These are phyloP conservation scores for Apis mellifera DNA, from an alignment of 1,140 invertebrate genomes.

Conservation along the genomic window DNA sequence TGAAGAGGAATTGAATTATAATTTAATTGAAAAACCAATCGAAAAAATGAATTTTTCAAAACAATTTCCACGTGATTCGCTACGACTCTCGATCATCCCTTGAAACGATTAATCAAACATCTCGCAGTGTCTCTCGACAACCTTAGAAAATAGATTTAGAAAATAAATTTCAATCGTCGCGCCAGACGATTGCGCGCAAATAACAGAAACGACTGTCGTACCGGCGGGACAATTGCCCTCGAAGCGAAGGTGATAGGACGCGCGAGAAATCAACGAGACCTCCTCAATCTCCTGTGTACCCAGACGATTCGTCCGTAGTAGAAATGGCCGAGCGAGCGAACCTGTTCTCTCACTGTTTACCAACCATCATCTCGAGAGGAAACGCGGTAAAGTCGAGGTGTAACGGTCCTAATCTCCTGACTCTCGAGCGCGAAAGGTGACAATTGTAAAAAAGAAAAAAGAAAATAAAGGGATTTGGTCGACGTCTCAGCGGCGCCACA, in stretches of 20 bases:
- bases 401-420: slow-evolving; percentile 1
- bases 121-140: background rate
- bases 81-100: too few relatives aligned
- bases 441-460: slow-evolving; percentile 38
- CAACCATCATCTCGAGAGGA: background rate
- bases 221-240: background rate
- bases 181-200: too few relatives aligned
- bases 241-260: background rate
- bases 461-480: too few relatives aligned
- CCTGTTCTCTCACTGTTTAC: slow-evolving; percentile 26
- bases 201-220: background rate
- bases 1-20: too few relatives aligned
- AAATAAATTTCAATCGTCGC: too few relatives aligned
- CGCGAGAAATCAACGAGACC: slow-evolving; percentile 2
- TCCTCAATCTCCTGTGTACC: background rate
- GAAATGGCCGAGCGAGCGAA: slow-evolving; percentile 5
- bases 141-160: too few relatives aligned
- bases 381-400: slow-evolving; percentile 1
- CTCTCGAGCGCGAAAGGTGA: slow-evolving; percentile 2
- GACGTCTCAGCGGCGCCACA: background rate
- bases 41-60: background rate
- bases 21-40: too few relatives aligned
- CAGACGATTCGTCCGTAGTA: too few relatives aligned
- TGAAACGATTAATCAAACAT: background rate
- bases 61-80: background rate